phyloP scores from a whole-genome alignment of 2,888 invertebrate species.

The Lacanobia wlatinum region DNA sequence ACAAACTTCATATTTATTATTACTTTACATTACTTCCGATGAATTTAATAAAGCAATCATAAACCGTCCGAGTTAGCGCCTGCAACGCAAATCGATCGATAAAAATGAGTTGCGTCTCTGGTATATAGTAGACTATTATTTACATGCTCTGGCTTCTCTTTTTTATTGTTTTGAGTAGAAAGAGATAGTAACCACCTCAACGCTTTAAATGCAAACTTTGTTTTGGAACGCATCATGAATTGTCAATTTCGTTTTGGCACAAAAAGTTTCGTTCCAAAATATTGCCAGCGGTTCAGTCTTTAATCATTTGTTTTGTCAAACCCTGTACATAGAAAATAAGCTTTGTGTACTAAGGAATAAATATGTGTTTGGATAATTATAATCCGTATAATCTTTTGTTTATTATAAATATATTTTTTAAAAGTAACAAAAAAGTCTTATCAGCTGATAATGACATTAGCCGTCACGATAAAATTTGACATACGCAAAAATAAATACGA shows the following conservation, averaged over 20 bases:
- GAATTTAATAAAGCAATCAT: conserved; percentile 10
- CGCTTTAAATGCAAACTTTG: neutral
- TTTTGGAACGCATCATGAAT: conserved; percentile 3
- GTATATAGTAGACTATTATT: neutral
- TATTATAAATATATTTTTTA: no score
- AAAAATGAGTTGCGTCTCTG: conserved; percentile 32
- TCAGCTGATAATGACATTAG: conserved; percentile 53
- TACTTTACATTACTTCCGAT: conserved; percentile 39
- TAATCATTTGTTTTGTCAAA: no score
- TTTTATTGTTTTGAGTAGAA: neutral
- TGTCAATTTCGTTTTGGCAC: conserved; percentile 40
- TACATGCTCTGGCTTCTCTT: conserved; percentile 2
- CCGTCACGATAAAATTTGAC: conserved; percentile 11
- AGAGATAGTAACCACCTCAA: neutral
- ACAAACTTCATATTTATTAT: conserved; percentile 59
- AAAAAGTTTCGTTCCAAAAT: conserved; percentile 32
- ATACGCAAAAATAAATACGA: conserved; percentile 43
- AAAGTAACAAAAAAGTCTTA: conserved; percentile 7
- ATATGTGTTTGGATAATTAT: no score
- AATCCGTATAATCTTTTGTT: no score
- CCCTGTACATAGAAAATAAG: no score
- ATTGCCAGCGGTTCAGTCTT: no score
- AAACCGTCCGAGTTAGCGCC: conserved; percentile 26
- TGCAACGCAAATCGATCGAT: conserved; percentile 64
- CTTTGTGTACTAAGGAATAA: no score